Conservation (phyloP, 2,888 invertebrate genomes). For the Idaea dimidiata region DNA sequence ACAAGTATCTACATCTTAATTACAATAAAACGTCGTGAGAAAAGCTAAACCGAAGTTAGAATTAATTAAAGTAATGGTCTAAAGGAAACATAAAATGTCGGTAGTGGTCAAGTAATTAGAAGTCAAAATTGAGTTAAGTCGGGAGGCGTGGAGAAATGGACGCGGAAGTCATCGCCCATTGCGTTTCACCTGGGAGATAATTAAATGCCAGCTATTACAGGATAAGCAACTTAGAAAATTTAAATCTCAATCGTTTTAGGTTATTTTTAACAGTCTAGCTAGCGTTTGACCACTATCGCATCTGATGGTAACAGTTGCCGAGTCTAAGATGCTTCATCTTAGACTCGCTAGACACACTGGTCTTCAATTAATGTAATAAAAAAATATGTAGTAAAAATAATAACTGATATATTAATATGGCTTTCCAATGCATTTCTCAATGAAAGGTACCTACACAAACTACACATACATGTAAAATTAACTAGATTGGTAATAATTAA, state of each 20-base stretch:
- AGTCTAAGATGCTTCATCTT: too few species aligned
- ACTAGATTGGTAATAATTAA: not conserved
- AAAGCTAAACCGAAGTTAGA: constrained; percentile 59
- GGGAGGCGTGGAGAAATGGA: constrained; percentile 45
- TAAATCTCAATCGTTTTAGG: not conserved
- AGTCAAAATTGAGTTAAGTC: constrained; percentile 60
- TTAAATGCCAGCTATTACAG: constrained; percentile 8
- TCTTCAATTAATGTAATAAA: not conserved
- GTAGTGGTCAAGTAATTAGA: constrained; percentile 67
- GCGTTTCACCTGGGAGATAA: constrained; percentile 22
- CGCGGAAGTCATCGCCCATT: constrained; percentile 46
- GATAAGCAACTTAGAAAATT: not conserved
- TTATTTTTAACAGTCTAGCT: too few species aligned
- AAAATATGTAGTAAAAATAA: not conserved
- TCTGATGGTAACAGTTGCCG: too few species aligned
- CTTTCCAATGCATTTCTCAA: not conserved
- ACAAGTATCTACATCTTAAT: constrained; percentile 32
- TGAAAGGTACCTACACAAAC: not conserved
- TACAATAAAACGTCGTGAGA: constrained; percentile 66
- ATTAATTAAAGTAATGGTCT: constrained; percentile 74
- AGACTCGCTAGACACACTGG: too few species aligned
- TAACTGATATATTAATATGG: too few species aligned
- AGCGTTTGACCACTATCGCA: too few species aligned
- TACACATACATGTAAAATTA: not conserved
- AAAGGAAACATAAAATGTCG: constrained; percentile 72